phyloP scores from a whole-genome alignment of 2,113 vertebrate genomes.

The Taxidea taxus region DNA sequence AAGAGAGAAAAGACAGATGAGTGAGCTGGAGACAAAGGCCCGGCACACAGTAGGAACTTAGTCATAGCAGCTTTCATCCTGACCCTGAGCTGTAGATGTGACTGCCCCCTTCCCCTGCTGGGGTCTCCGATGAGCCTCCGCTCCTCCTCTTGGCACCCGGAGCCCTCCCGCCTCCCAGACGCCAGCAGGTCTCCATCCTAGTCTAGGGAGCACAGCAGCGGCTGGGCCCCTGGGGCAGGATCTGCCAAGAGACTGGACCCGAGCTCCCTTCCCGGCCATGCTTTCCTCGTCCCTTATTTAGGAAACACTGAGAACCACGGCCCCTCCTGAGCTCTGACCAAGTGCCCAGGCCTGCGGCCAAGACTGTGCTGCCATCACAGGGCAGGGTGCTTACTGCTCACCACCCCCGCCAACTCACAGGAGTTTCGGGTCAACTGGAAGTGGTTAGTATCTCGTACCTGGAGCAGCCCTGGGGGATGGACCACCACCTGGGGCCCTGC shows the following conservation, averaged over 20 bases:
- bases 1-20: background rate
- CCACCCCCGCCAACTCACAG: background rate
- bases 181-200: background rate
- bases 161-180: background rate
- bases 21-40: background rate
- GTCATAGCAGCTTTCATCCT: rapidly evolving
- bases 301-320: rapidly evolving
- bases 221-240: background rate
- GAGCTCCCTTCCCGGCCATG: background rate
- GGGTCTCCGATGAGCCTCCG: background rate
- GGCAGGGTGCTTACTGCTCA: background rate
- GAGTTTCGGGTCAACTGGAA: background rate
- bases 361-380: rapidly evolving
- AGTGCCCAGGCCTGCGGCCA: background rate
- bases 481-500: background rate
- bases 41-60: background rate
- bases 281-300: background rate
- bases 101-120: background rate
- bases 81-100: rapidly evolving
- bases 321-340: background rate
- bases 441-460: background rate
- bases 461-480: too few species aligned
- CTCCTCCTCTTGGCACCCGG: background rate
- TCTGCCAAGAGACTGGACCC: rapidly evolving
- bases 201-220: background rate